Percentiles rank a stretch among this genome's conserved stretches.
Conservation (phyloP, 2,888 invertebrate species). For the Sinelater perroti region DNA sequence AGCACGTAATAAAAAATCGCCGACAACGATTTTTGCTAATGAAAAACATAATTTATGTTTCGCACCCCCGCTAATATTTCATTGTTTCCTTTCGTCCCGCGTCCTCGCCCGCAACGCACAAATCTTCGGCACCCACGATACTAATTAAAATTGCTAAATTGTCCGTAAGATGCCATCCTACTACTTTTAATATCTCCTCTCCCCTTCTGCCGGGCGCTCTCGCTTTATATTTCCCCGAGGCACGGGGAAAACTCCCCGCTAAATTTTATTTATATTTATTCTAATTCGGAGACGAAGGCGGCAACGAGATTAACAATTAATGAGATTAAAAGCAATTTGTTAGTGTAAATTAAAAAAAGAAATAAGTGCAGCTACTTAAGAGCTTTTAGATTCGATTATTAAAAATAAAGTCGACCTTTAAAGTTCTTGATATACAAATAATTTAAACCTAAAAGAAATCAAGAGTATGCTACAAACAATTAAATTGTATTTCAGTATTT, state of each 20-base stretch:
- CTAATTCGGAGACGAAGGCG: too few relatives aligned
- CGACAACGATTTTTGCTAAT: conserved; percentile 47
- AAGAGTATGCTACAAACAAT: too few relatives aligned
- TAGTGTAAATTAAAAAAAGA: too few relatives aligned
- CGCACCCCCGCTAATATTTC: conserved; percentile 50
- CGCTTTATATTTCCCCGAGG: conserved; percentile 1
- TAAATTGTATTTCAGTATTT: too few relatives aligned
- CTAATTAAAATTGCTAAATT: conserved; percentile 62
- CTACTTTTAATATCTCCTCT: conserved; percentile 34
- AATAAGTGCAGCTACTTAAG: too few relatives aligned
- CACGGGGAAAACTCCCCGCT: conserved; percentile 1
- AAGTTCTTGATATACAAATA: too few relatives aligned
- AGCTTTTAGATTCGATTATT: too few relatives aligned
- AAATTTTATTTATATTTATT: too few relatives aligned
- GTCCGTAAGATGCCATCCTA: conserved; percentile 55
- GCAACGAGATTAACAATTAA: too few relatives aligned
- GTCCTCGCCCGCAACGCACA: conserved; percentile 49
- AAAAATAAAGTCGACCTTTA: too few relatives aligned
- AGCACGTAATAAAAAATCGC: conserved; percentile 19
- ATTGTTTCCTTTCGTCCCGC: conserved; percentile 51
- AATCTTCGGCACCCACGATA: conserved; percentile 55
- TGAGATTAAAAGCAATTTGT: too few relatives aligned
- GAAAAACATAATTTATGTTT: conserved; percentile 54
- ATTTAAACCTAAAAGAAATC: too few relatives aligned
- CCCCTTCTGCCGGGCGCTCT: neutral